A percentile compares a stretch with the other conserved stretches of the same genome.
These are phyloP conservation scores for Selene dorsalis DNA, from an alignment of 2,797 vertebrate genomes.

Conservation along the genomic window DNA sequence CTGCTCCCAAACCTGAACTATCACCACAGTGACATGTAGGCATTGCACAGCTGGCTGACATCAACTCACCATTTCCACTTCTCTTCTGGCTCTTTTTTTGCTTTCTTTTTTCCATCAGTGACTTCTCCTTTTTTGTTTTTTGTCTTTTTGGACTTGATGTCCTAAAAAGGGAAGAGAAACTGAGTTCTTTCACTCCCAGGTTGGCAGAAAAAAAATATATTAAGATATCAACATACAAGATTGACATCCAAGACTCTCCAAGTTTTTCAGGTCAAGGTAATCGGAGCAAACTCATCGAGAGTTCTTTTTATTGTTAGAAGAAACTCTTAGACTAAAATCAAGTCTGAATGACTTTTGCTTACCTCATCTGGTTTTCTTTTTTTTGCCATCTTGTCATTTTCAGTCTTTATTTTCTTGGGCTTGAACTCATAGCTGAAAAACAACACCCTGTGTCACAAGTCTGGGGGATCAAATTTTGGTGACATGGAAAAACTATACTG, in stretches of 20 bases:
- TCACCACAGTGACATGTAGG: not conserved
- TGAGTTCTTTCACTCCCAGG: not conserved
- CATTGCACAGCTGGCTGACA: not conserved
- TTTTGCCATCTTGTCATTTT: conserved; percentile 95
- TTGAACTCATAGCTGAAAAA: conserved; percentile 91
- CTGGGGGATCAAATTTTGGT: not conserved
- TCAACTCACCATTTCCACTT: conserved; percentile 97
- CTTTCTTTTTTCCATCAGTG: conserved; percentile 92
- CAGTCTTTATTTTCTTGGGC: conserved; percentile 94
- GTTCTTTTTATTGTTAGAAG: not conserved
- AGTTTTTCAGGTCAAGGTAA: conserved; percentile 13
- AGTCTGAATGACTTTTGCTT: conserved; percentile 43
- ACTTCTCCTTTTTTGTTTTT: conserved; percentile 89
- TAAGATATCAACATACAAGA: not conserved
- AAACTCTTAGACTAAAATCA: not conserved
- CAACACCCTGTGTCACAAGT: not conserved
- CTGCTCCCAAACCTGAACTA: not conserved
- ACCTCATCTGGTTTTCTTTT: conserved; percentile 94
- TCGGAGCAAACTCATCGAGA: fast-evolving
- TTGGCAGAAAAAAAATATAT: not conserved
- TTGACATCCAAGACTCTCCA: not conserved
- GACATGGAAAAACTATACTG: not conserved
- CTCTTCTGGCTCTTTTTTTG: conserved; percentile 96
- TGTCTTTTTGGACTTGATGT: conserved; percentile 91
- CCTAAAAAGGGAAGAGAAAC: conserved; percentile 80